Evolutionary conservation across 2,888 invertebrate genomes (phyloP).

Genomic region (Zygogramma bicolorata): DNA sequence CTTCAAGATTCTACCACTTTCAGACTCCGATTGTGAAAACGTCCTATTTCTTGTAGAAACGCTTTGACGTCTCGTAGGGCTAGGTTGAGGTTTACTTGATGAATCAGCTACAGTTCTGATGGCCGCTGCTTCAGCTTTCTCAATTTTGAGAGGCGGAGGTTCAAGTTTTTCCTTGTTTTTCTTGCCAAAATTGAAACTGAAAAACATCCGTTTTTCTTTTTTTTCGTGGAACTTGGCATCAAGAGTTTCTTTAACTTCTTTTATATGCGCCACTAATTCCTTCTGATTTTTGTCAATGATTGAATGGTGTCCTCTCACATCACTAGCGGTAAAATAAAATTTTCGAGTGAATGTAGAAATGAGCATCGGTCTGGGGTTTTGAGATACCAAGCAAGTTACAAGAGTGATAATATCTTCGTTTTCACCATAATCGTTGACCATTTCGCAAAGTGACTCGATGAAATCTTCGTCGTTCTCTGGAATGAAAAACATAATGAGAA

Average conservation of each 20-base stretch:
- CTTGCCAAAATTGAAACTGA: constrained; percentile 12
- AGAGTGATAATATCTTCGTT: constrained; percentile 57
- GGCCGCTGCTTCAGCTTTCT: not conserved
- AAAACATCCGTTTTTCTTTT: constrained; percentile 3
- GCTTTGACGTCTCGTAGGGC: not conserved
- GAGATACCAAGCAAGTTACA: constrained; percentile 42
- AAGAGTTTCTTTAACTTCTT: constrained; percentile 24
- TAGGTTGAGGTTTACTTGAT: not conserved
- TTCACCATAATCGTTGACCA: constrained; percentile 52
- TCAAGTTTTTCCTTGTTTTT: constrained; percentile 7
- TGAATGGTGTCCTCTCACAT: constrained; percentile 52
- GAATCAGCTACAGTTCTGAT: not conserved
- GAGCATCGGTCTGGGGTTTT: constrained; percentile 47
- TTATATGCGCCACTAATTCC: constrained; percentile 21
- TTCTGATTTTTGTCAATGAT: constrained; percentile 38
- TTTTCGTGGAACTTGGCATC: not conserved
- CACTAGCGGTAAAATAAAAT: constrained; percentile 55
- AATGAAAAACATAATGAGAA: constrained; percentile 11
- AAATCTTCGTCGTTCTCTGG: constrained; percentile 34
- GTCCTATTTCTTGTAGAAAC: constrained; percentile 1
- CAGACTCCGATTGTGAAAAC: constrained; percentile 4
- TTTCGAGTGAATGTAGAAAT: constrained; percentile 61
- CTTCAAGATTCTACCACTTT: not conserved
- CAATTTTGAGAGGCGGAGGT: not conserved
- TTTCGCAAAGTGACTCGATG: constrained; percentile 50